Percentiles rank a stretch among this genome's conserved stretches.
Conservation (phyloP, 92 coral and sea anemone genomes). For the Porites cylindrica region DNA sequence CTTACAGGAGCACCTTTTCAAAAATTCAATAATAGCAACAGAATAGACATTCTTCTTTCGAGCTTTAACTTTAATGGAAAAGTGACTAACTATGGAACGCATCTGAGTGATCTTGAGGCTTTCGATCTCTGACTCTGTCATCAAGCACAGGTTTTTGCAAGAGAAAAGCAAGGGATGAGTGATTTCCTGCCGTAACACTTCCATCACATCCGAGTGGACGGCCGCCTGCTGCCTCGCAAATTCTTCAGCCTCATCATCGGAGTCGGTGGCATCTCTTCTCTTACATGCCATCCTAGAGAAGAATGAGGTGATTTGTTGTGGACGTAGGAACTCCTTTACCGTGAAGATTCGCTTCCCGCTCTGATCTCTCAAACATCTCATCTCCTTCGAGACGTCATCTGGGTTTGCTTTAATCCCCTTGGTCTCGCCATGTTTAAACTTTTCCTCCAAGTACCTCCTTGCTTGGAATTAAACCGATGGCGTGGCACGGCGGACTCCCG, state of each 20-base stretch:
- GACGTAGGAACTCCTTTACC: constrained; percentile 25
- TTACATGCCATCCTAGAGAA: neutral
- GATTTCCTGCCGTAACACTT: constrained; percentile 24
- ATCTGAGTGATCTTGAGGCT: constrained; percentile 34
- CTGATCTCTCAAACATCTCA: constrained; percentile 38
- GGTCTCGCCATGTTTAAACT: neutral
- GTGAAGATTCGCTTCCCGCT: constrained; percentile 25
- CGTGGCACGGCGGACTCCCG: constrained; percentile 12
- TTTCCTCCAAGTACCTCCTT: too few relatives aligned
- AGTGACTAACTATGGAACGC: constrained; percentile 27
- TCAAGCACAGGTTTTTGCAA: too few relatives aligned
- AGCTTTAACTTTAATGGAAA: constrained; percentile 27
- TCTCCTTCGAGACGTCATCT: constrained; percentile 48
- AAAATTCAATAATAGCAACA: constrained; percentile 13
- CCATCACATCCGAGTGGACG: constrained; percentile 24
- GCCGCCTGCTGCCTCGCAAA: constrained; percentile 20
- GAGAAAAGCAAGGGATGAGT: constrained; percentile 6
- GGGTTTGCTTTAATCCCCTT: constrained; percentile 39
- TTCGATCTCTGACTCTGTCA: constrained; percentile 4
- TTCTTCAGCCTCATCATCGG: too few relatives aligned
- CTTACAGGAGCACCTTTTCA: constrained; percentile 31
- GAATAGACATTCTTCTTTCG: constrained; percentile 36
- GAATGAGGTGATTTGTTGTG: constrained; percentile 40
- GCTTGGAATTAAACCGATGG: constrained; percentile 6
- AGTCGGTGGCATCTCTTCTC: too few relatives aligned